Percentiles rank a stretch among this genome's conserved stretches.
Evolutionary conservation across 2,888 invertebrate species (phyloP).

Genomic region (Lochmaea crataegi): DNA sequence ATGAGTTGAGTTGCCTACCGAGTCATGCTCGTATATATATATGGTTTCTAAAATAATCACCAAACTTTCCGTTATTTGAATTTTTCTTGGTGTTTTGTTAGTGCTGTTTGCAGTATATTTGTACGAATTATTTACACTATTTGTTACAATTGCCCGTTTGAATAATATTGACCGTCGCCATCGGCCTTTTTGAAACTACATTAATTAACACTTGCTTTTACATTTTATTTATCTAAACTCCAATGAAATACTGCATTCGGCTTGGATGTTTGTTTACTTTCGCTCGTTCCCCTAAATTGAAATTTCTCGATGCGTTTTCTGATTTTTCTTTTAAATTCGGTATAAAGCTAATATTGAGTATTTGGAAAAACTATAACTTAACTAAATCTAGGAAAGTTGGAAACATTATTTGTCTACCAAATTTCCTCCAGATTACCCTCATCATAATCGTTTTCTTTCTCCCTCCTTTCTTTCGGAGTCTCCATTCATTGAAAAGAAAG

Average conservation of each 20-base stretch:
- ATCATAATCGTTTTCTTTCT: too few relatives aligned
- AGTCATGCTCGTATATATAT: too few relatives aligned
- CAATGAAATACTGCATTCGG: background rate
- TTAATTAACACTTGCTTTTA: conserved; percentile 1
- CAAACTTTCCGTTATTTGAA: too few relatives aligned
- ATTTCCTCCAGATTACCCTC: too few relatives aligned
- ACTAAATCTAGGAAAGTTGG: too few relatives aligned
- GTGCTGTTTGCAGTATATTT: background rate
- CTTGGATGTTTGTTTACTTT: conserved; percentile 3
- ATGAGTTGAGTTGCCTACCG: too few relatives aligned
- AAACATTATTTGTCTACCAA: too few relatives aligned
- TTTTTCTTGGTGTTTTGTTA: background rate
- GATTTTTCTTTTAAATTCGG: background rate
- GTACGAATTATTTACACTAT: background rate
- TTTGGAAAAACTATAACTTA: background rate
- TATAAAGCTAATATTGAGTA: background rate
- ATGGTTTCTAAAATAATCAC: too few relatives aligned
- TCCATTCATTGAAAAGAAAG: too few relatives aligned
- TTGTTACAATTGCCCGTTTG: background rate
- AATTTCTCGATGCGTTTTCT: background rate
- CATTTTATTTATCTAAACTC: background rate
- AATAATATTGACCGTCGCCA: background rate
- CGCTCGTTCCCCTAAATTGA: background rate
- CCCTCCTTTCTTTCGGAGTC: too few relatives aligned
- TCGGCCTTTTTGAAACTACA: background rate